Evolutionary conservation across 2,888 invertebrate species (phyloP).

Genomic region (Keiferia lycopersicella): DNA sequence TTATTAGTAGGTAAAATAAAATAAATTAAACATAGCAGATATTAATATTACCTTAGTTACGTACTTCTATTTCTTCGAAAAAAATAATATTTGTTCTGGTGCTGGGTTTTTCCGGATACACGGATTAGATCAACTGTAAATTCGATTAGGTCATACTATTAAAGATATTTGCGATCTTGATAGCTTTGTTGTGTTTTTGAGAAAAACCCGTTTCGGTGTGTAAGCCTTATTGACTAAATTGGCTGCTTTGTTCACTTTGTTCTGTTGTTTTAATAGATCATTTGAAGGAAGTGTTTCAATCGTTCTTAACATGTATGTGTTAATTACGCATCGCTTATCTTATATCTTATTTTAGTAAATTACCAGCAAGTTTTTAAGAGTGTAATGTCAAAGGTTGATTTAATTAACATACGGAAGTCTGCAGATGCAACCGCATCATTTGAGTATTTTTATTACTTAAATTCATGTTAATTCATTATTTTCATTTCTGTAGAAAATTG

Average conservation of each 20-base stretch:
- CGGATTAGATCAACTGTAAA: conserved; percentile 1
- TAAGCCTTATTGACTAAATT: conserved; percentile 7
- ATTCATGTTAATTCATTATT: too few relatives aligned
- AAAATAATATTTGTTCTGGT: background rate
- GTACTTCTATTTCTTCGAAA: background rate
- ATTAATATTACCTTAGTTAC: background rate
- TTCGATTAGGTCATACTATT: conserved; percentile 1
- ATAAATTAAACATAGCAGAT: background rate
- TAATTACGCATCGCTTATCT: conserved; percentile 30
- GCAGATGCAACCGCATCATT: too few relatives aligned
- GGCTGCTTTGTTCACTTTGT: conserved; percentile 4
- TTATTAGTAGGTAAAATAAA: too few relatives aligned
- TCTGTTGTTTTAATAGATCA: conserved; percentile 32
- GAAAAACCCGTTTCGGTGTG: conserved; percentile 5
- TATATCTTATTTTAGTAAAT: conserved; percentile 19
- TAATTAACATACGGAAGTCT: too few relatives aligned
- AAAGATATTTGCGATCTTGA: conserved; percentile 10
- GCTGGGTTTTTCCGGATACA: background rate
- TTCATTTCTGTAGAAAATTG: background rate
- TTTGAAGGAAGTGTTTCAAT: conserved; percentile 59
- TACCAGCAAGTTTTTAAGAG: background rate
- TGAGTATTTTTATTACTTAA: too few relatives aligned
- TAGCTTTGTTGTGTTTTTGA: conserved; percentile 9
- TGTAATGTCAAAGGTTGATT: too few relatives aligned
- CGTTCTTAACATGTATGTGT: conserved; percentile 49